Conservation (phyloP, 2,797 vertebrate genomes). For the Pitangus sulphuratus region DNA sequence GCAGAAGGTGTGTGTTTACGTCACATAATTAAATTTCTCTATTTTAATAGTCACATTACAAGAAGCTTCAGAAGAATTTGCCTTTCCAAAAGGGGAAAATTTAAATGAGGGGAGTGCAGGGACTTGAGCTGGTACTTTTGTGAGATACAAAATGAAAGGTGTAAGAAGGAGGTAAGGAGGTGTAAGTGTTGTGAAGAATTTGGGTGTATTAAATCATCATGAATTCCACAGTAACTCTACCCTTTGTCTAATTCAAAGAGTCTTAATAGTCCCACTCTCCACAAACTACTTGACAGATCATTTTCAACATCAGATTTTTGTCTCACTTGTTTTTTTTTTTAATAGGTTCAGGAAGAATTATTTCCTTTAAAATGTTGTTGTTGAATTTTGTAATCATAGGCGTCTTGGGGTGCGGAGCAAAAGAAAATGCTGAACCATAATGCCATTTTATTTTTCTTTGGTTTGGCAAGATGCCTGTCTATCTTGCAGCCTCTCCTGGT, state of each 20-base stretch:
- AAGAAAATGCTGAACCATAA: neutral
- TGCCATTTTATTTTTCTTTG: neutral
- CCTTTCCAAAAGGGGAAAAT: neutral
- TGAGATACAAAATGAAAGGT: neutral
- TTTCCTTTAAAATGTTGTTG: neutral
- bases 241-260: neutral
- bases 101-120: accelerated
- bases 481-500: neutral
- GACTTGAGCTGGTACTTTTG: neutral
- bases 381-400: neutral
- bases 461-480: neutral
- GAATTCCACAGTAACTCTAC: neutral
- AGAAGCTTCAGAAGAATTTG: neutral
- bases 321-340: neutral
- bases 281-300: neutral
- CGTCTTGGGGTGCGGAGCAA: neutral
- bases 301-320: neutral
- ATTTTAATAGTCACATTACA: neutral
- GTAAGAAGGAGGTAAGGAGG: neutral
- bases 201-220: neutral
- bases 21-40: neutral
- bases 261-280: neutral
- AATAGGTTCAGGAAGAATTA: neutral
- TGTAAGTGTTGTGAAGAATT: neutral
- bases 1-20: neutral